Base-by-base conservation (phyloP, 2,797 vertebrate genomes). In the Lepus oiostolus region DNA sequence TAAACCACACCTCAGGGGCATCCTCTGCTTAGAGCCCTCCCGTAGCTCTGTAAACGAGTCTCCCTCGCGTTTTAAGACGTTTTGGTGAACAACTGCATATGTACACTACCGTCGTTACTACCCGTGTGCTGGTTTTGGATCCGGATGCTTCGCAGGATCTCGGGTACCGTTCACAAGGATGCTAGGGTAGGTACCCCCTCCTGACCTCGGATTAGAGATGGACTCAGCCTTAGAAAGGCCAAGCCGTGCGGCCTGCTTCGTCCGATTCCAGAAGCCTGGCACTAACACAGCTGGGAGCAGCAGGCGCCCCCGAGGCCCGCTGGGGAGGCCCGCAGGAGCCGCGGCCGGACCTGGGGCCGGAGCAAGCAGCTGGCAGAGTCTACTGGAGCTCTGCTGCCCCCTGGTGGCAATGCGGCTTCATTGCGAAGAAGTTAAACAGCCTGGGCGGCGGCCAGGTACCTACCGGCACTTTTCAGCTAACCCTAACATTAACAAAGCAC, bases 351-450 rank as follows among this genome's bases (percentile, higher is more conserved):
- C 28, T 7, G 26, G 72, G 26, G 4, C 2, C 24, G 26, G 22
- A 13, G 32, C 10, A 72, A 0, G 32, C 4, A 47, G 28, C 0
- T 2, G 0, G 22, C 28, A 1, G 75, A 16, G 21, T 91, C 88
- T 83, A 62, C 96, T 82, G 93, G 93, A 52, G 77, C 85, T 97
- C 96, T 97, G 94, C 96, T 96, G 89, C 94, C 96, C 95, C 91
- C 97, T 95, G 28, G 91, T 95, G 97, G 91, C 65, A 4, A 19
- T 0, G 0, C 2, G 35, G 28, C 14, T n/a, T 14, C 38, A 91
- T 76, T 42, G 92, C 84, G 16, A 6, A 24, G 28, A 17, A 8
- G 54, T 80, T 38, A 1, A 22, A 58, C 5, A 42, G 42, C 7
- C 10, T 32, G 0, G 5, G 60, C 30, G 2, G 28, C 11, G 32